Base-by-base conservation (phyloP, 2,113 vertebrate species). In the Apistogramma diplotaenia region DNA sequence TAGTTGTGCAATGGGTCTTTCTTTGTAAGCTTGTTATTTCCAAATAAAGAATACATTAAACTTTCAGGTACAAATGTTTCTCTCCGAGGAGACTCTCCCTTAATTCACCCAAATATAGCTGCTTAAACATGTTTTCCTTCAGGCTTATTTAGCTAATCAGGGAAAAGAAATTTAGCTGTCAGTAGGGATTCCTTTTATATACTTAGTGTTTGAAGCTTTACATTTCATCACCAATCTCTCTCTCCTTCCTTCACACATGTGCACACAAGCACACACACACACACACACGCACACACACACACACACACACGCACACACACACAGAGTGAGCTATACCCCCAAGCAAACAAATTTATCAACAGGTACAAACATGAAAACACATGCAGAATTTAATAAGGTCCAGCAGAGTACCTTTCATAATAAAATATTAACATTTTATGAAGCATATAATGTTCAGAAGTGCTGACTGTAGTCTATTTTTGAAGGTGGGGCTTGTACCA, bases 71-170 rank as follows among this genome's bases (percentile, higher is more conserved):
- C 74, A 86, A 83, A 60, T 83, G 25, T 59, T 72, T 73, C 21
- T 75, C 82, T 86, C 88, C 5, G 2, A 31, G 49, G 88, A 88
- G 31, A 53, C 37, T 73, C 65, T 78, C 10, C 46, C 78, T 76
- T 89, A 85, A 87, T 82, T 84, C 58, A 12, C 16, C 89, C 74
- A 82, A 83, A 91, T 84, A 88, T 85, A 89, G 87, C 71, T 56
- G n/a, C 76, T 84, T 82, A 84, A 84, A 80, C 65, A 74, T 73
- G 49, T 85, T 89, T 89, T 78, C 85, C 85, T 87, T 65, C 76
- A 78, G 81, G 72, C 78, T 89, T 87, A 77, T 89, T 85, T 87
- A 84, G 70, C 83, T 87, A 85, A 88, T 91, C 67, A 86, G 29
- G 62, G 37, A 72, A 78, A 84, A 75, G 25, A 57, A 79, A 60